Evolutionary conservation across 1,140 invertebrate genomes (phyloP).

Genomic region (Heliconius eleuchia): DNA sequence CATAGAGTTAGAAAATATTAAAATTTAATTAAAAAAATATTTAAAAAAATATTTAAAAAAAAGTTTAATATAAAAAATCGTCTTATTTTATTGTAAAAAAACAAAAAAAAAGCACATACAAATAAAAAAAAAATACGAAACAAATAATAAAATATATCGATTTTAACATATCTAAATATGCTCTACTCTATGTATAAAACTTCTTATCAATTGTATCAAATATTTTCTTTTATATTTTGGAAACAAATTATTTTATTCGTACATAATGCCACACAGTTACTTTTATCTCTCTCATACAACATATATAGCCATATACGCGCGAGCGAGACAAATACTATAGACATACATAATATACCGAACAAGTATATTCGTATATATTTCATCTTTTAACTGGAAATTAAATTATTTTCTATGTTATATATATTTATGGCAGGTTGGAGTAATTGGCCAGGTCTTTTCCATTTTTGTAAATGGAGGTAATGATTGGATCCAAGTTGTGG

Average conservation of each 20-base stretch:
- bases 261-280: not conserved
- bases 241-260: not conserved
- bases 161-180: not conserved
- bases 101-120: too few species aligned
- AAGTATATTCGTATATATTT: slow-evolving; percentile 3
- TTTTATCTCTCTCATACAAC: not conserved
- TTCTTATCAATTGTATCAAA: not conserved
- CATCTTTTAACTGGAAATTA: slow-evolving; percentile 10
- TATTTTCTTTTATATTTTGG: not conserved
- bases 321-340: not conserved
- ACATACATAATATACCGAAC: slow-evolving; percentile 8
- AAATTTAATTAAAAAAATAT: too few species aligned
- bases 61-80: too few species aligned
- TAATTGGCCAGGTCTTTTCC: slow-evolving; percentile 65
- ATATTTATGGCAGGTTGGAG: slow-evolving; percentile 42
- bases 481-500: slow-evolving; percentile 87
- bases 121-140: too few species aligned
- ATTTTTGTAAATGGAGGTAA: slow-evolving; percentile 77
- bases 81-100: too few species aligned
- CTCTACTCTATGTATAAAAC: not conserved
- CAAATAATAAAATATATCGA: too few species aligned
- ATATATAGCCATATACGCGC: not conserved
- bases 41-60: too few species aligned
- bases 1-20: not conserved
- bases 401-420: not conserved